Conservation (phyloP, 2,888 invertebrate genomes). For the Lasioglossum morio region DNA sequence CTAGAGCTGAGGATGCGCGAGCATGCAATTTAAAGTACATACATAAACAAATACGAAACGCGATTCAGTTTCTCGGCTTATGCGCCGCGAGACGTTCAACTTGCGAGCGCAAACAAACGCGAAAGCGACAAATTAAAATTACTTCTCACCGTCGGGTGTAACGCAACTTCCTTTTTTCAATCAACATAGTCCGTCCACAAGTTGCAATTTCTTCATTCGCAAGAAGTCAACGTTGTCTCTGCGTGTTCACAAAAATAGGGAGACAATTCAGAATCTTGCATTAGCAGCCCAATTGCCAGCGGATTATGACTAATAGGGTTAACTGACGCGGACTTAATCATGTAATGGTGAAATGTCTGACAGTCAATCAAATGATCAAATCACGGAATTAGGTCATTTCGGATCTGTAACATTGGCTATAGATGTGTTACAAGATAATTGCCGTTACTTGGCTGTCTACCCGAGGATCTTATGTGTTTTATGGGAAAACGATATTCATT, state of each 20-base stretch:
- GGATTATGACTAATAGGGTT: background rate
- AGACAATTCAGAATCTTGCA: background rate
- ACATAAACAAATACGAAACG: background rate
- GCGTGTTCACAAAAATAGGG: background rate
- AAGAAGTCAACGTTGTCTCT: background rate
- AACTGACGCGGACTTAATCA: background rate
- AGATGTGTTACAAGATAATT: background rate
- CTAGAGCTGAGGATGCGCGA: background rate
- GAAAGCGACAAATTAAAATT: background rate
- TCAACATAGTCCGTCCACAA: background rate
- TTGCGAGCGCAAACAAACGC: background rate
- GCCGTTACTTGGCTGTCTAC: background rate
- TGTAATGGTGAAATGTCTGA: background rate
- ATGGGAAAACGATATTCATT: background rate
- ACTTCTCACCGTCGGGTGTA: background rate
- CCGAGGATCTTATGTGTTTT: background rate
- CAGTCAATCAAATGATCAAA: background rate
- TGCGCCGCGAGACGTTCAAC: background rate
- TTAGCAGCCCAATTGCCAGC: background rate
- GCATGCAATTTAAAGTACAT: background rate
- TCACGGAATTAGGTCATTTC: background rate
- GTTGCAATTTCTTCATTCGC: background rate
- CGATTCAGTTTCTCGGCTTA: background rate
- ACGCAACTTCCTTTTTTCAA: background rate
- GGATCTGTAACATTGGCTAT: background rate